phyloP scores from a whole-genome alignment of 2,888 invertebrate genomes.

The Tipula helvola region DNA sequence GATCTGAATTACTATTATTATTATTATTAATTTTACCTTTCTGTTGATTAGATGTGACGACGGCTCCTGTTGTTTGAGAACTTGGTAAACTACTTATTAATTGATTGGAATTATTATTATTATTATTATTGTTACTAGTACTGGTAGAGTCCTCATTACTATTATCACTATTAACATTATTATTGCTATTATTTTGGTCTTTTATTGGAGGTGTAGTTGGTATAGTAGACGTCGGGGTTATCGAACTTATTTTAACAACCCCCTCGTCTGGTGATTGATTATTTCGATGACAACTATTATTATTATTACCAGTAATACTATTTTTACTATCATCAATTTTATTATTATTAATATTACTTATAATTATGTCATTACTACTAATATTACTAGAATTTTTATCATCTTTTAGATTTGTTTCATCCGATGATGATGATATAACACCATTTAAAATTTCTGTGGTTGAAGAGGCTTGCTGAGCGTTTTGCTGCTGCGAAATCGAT shows the following conservation, averaged over 20 bases:
- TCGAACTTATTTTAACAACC: not conserved
- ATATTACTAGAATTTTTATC: not conserved
- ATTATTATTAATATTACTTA: constrained; percentile 5
- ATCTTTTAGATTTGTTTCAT: not conserved
- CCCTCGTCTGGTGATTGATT: not conserved
- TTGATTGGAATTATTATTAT: constrained; percentile 7
- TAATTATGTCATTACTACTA: not conserved
- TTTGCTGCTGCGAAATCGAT: constrained; percentile 11
- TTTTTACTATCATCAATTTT: constrained; percentile 7
- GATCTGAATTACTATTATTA: not conserved
- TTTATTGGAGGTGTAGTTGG: constrained; percentile 8
- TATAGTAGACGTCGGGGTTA: constrained; percentile 6
- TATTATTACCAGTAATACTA: constrained; percentile 5
- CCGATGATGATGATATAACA: constrained; percentile 10
- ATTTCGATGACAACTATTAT: constrained; percentile 4
- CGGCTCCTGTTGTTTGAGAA: constrained; percentile 1
- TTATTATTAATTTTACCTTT: constrained; percentile 6
- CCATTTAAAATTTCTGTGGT: not conserved
- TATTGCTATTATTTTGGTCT: constrained; percentile 7
- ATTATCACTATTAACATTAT: constrained; percentile 7
- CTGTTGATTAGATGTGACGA: not conserved
- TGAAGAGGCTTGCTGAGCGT: not conserved
- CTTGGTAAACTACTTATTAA: not conserved
- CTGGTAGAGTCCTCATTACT: not conserved
- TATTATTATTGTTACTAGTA: constrained; percentile 5